phyloP scores from a whole-genome alignment of 2,113 vertebrate species.

The Geothlypis trichas region DNA sequence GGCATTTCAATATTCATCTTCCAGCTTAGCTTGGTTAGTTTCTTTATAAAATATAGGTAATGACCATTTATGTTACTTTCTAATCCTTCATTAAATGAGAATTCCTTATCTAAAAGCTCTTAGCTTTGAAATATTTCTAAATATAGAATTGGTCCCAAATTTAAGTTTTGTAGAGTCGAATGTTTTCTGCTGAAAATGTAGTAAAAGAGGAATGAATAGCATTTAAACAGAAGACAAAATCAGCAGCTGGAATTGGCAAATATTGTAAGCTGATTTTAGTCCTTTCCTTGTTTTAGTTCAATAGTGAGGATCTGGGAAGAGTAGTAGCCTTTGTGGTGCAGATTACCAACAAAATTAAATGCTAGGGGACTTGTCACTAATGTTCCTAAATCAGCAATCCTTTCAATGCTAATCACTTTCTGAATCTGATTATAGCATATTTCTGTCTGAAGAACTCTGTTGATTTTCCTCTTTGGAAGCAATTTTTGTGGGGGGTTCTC shows the following conservation, averaged over 20 bases:
- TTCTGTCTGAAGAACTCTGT: not conserved
- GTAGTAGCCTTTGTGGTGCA: not conserved
- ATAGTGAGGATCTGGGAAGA: not conserved
- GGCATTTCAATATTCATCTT: not conserved
- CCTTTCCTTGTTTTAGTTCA: slow-evolving; percentile 10
- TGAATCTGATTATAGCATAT: not conserved
- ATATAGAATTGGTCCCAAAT: not conserved
- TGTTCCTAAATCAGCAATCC: not conserved
- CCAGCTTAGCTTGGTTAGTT: not conserved
- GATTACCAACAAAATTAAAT: not conserved
- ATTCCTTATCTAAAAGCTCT: not conserved
- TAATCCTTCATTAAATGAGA: not conserved
- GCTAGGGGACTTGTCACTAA: not conserved
- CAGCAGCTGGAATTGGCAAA: not conserved
- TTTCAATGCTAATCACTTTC: not conserved
- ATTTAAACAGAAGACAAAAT: slow-evolving; percentile 22
- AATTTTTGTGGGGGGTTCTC: not conserved
- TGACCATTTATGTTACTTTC: not conserved
- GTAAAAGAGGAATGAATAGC: not conserved
- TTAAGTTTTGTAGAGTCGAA: not conserved
- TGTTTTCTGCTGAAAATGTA: not conserved
- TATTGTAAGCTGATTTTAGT: not conserved
- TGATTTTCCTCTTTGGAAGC: not conserved
- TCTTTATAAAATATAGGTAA: not conserved
- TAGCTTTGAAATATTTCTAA: slow-evolving; percentile 17